Evolutionary conservation across 1,140 invertebrate species (phyloP), one percentile per base, ranked within the genome.

Genomic region (Brachionus asplanchnoidis): DNA sequence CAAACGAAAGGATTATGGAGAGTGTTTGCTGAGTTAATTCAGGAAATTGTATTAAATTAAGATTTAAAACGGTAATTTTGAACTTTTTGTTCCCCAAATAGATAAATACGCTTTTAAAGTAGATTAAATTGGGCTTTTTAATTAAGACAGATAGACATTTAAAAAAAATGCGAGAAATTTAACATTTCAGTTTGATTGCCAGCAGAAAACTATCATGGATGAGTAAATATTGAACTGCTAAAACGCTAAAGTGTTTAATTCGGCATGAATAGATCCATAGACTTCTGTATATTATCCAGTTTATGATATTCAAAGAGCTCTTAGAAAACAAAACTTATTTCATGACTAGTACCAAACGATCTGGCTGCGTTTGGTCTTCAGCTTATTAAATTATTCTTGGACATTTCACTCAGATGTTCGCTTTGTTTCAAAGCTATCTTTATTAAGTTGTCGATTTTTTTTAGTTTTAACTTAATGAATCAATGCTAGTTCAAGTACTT

Each of bases 21-120:
- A 73, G 40, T 73, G 20, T 73, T 73, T 73, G 68, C 36, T 73
- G 8, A 73, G 28, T 3, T 36, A 73, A 40, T 17, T 73, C 68
- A 73, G 68, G 68, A 73, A 73, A 73, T 73, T 73, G 68, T 73
- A 73, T 73, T 73, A 73, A 73, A 73, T 73, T 73, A 73, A 73
- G 68, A 73, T 73, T 73, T 73, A 73, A 5, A 42, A 73, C 68
- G 68, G 68, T 73, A 73, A 73, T 73, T 40, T 73, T 73, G 68
- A 73, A 73, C n/a, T 73, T 73, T 73, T 40, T 36, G 6, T 40
- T 40, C 68, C 8, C 28, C 8, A 44, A 73, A 73, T 73, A 73
- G 68, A 73, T 73, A 73, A 73, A 73, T 36, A 44, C n/a, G 36
- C 65, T 68, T 36, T 68, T 56, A 56, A 56, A 56, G 53, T 56